Base-by-base conservation (phyloP, 37 sponge, comb jelly and placozoan genomes). In the Haliclona indistincta region DNA sequence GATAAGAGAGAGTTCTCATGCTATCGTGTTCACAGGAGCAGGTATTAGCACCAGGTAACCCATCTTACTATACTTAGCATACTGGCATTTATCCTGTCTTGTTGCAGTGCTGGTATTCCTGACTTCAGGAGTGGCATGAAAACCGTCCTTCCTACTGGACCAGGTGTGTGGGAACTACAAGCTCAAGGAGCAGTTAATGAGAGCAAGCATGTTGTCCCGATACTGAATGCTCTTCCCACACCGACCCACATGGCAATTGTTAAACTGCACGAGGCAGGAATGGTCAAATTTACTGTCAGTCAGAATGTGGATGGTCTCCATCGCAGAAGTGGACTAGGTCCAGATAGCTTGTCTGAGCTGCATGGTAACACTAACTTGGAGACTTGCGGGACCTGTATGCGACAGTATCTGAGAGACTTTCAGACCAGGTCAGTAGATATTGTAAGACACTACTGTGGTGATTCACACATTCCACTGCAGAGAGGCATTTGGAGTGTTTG, bases 281-380 rank as follows among this genome's bases (percentile, higher is more conserved):
- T n/a, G n/a, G n/a, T 86, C 72, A 76, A 86, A 54, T 80, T 81
- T 52, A 94, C 94, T 29, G 84, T 94, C 54, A 75, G 79, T 41
- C 94, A 94, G 76, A 94, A 94, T 68, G 83, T 89, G 34, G 94
- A 94, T 55, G 94, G 94, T 4, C 76, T 94, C 36, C 94, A 94
- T 67, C 74, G 94, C 0, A 75, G 94, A 38, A 94, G 94, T 76
- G 89, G 89, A 28, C 63, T 94, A 8, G 40, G 45, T 36, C 70
- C 87, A 15, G 43, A 72, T 2, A 63, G 85, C 39, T 75, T 94
- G 30, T 86, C 94, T 17, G 94, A 94, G 74, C 75, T 94, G 56
- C 94, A 94, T 75, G 94, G 94, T 23, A 94, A 94, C 80, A 94
- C 94, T 30, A 94, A 94, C 66, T 63, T 94, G 66, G 94, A 94